A percentile compares a stretch with the other conserved stretches of the same genome.
Conservation (phyloP, 2,113 vertebrate species). For the Holacanthus passer region DNA sequence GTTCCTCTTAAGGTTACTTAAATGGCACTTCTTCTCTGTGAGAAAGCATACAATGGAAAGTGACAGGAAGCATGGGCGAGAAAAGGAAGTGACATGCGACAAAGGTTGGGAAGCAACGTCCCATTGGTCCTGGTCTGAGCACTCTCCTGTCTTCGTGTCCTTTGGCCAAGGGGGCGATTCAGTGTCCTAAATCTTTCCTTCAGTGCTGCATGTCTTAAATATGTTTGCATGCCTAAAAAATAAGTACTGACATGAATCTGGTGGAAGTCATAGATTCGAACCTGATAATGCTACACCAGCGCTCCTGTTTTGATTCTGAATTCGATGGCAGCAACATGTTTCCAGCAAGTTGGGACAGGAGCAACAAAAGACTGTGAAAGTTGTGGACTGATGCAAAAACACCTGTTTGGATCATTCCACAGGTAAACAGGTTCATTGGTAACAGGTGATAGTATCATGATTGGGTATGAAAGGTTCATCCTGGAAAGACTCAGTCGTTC, state of each 20-base stretch:
- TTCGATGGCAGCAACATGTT: too few relatives aligned
- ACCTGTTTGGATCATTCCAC: too few relatives aligned
- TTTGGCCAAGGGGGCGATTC: slow-evolving; percentile 10
- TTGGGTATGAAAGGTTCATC: too few relatives aligned
- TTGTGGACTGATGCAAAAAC: too few relatives aligned
- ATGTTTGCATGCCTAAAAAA: too few relatives aligned
- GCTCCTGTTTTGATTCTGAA: background rate
- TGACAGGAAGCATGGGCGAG: slow-evolving; percentile 58
- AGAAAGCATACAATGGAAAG: slow-evolving; percentile 62
- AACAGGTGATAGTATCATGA: too few relatives aligned
- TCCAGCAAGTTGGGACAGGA: too few relatives aligned
- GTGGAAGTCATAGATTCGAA: background rate
- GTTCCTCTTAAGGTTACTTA: slow-evolving; percentile 48
- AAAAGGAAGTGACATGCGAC: slow-evolving; percentile 42
- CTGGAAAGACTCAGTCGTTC: too few relatives aligned
- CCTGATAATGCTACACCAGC: background rate
- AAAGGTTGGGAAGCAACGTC: slow-evolving; percentile 15
- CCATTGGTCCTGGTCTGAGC: slow-evolving; percentile 8
- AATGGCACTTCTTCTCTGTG: slow-evolving; percentile 46
- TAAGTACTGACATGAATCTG: slow-evolving; percentile 9
- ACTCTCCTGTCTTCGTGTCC: slow-evolving; percentile 29
- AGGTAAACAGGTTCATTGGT: too few relatives aligned
- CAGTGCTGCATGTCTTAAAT: background rate
- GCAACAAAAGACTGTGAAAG: too few relatives aligned
- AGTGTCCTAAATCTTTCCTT: slow-evolving; percentile 16